A percentile compares a stretch with the other conserved stretches of the same genome.
Conservation (phyloP, 1,140 invertebrate species). For the Akabosia matsudoensis region DNA sequence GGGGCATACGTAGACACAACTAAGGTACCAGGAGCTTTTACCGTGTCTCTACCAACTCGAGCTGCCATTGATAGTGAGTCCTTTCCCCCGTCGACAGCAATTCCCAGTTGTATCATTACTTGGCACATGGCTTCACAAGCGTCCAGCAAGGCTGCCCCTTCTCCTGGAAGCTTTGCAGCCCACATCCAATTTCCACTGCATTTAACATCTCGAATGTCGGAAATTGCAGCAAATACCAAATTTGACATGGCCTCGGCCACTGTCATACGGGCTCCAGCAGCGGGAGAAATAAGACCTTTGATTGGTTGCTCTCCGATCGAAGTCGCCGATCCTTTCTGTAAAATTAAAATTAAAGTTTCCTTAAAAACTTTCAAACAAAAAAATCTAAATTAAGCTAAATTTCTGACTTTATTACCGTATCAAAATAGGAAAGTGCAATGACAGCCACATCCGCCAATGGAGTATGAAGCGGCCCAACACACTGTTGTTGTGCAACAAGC, state of each 20-base stretch:
- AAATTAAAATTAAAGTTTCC: constrained; percentile 24
- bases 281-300: constrained; percentile 73
- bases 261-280: constrained; percentile 84
- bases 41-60: constrained; percentile 64
- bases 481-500: constrained; percentile 93
- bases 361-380: too few species aligned
- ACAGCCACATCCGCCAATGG: constrained; percentile 92
- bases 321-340: constrained; percentile 76
- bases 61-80: constrained; percentile 98
- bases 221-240: constrained; percentile 87
- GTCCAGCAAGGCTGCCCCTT: constrained; percentile 79
- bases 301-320: constrained; percentile 96
- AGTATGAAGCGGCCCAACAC: constrained; percentile 91
- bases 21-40: constrained; percentile 86
- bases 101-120: constrained; percentile 78
- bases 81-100: constrained; percentile 96
- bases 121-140: constrained; percentile 85
- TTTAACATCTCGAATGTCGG: constrained; percentile 80
- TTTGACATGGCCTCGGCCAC: constrained; percentile 93
- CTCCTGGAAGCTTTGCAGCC: constrained; percentile 88
- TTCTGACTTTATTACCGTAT: constrained; percentile 46
- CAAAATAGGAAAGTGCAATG: constrained; percentile 72
- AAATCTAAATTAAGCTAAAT: too few species aligned
- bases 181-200: constrained; percentile 99
- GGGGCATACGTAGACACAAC: constrained; percentile 93